phyloP scores from a whole-genome alignment of 2,888 invertebrate species.

The Trichacis sp. region DNA sequence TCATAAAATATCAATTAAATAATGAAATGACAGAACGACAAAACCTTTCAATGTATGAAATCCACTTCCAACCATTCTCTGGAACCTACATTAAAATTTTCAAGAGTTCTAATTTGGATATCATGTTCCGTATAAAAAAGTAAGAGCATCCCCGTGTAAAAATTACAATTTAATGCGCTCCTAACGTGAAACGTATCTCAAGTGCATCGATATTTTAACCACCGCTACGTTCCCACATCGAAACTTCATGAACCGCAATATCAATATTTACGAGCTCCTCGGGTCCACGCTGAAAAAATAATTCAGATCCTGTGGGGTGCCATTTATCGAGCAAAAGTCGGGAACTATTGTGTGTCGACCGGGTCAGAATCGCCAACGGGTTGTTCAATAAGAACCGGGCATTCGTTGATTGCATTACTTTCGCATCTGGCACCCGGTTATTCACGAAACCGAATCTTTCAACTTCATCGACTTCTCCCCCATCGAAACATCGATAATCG shows the following conservation, averaged over 20 bases:
- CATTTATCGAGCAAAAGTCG: background rate
- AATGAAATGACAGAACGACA: too few relatives aligned
- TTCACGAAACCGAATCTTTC: background rate
- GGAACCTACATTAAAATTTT: too few relatives aligned
- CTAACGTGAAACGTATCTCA: background rate
- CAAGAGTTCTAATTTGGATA: too few relatives aligned
- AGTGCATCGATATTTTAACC: background rate
- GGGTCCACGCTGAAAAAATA: background rate
- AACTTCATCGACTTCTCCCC: background rate
- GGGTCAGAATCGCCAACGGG: background rate
- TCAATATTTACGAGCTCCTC: background rate
- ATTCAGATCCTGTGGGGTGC: background rate
- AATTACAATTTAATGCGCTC: too few relatives aligned
- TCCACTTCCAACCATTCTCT: too few relatives aligned
- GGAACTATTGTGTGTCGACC: background rate
- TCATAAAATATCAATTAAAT: too few relatives aligned
- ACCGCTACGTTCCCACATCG: background rate
- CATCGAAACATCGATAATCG: background rate
- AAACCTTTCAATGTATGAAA: too few relatives aligned
- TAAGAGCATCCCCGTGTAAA: too few relatives aligned
- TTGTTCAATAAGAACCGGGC: slow-evolving; percentile 1
- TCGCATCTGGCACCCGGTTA: background rate
- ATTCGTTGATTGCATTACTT: slow-evolving; percentile 1
- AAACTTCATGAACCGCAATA: background rate
- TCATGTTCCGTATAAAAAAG: too few relatives aligned